Evolutionary conservation across 2,888 invertebrate species (phyloP).

Genomic region (Coremacera marginata): DNA sequence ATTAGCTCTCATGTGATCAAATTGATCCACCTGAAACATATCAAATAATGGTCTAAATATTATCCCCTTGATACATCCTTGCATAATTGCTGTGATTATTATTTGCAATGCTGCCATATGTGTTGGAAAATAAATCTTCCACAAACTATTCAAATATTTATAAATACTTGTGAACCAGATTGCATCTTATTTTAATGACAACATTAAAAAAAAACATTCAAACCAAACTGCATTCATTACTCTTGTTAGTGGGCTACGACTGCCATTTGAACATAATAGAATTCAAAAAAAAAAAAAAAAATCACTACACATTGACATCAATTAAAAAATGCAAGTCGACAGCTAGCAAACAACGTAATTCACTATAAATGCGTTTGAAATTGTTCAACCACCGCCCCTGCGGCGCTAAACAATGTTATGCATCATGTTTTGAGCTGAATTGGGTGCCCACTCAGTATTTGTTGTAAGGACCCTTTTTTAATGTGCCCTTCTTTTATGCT

Average conservation of each 20-base stretch:
- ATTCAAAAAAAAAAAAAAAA: slow-evolving; percentile 45
- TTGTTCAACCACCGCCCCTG: slow-evolving; percentile 34
- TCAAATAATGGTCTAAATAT: too few species aligned
- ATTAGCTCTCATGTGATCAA: too few species aligned
- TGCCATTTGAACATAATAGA: not conserved
- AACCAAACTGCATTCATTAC: not conserved
- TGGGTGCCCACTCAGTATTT: not conserved
- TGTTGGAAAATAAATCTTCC: slow-evolving; percentile 8
- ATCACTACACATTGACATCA: slow-evolving; percentile 63
- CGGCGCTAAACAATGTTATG: slow-evolving; percentile 26
- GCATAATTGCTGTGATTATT: not conserved
- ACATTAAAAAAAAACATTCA: not conserved
- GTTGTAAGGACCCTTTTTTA: not conserved
- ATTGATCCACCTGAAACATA: too few species aligned
- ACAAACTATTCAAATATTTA: slow-evolving; percentile 30
- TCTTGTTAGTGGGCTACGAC: not conserved
- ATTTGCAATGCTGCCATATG: slow-evolving; percentile 31
- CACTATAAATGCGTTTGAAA: slow-evolving; percentile 60
- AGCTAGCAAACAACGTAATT: slow-evolving; percentile 62
- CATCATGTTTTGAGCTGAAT: slow-evolving; percentile 33
- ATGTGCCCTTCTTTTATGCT: not conserved
- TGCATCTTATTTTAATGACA: not conserved
- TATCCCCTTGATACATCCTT: too few species aligned
- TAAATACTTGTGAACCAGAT: slow-evolving; percentile 21
- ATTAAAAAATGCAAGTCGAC: slow-evolving; percentile 65